phyloP scores from a whole-genome alignment of 2,888 invertebrate species.

The Epistrophella euchroma region DNA sequence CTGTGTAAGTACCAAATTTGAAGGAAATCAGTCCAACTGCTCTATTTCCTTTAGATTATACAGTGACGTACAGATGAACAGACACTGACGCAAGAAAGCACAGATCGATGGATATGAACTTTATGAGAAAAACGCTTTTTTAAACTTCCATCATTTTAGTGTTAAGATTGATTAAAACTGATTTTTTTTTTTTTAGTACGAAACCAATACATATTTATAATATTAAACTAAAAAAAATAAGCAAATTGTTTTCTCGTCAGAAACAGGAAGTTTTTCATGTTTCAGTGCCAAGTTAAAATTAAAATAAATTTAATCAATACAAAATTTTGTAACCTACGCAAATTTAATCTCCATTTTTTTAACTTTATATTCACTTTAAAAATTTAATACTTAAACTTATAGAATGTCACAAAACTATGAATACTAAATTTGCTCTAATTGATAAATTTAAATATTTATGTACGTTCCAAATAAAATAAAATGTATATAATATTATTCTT shows the following conservation, averaged over 20 bases:
- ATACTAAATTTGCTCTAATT: conserved; percentile 58
- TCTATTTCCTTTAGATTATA: too few species aligned
- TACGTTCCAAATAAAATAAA: neutral
- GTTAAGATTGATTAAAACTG: too few species aligned
- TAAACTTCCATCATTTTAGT: too few species aligned
- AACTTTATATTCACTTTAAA: neutral
- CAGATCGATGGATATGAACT: too few species aligned
- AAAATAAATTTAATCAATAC: conserved; percentile 9
- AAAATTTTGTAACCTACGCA: conserved; percentile 14
- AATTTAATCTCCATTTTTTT: neutral
- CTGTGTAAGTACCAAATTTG: too few species aligned
- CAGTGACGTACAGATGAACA: too few species aligned
- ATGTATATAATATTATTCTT: neutral
- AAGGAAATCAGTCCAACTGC: too few species aligned
- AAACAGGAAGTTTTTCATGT: conserved; percentile 10
- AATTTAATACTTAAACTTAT: neutral
- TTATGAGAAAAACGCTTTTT: too few species aligned
- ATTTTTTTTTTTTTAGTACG: too few species aligned
- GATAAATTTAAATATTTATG: conserved; percentile 60
- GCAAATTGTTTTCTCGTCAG: neutral
- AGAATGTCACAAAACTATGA: conserved; percentile 39
- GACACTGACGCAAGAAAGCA: too few species aligned
- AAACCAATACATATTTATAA: too few species aligned
- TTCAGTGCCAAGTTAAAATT: neutral
- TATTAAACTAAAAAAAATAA: too few species aligned